phyloP scores from a whole-genome alignment of 1,140 invertebrate genomes.

The Drosophila parabipectinata region DNA sequence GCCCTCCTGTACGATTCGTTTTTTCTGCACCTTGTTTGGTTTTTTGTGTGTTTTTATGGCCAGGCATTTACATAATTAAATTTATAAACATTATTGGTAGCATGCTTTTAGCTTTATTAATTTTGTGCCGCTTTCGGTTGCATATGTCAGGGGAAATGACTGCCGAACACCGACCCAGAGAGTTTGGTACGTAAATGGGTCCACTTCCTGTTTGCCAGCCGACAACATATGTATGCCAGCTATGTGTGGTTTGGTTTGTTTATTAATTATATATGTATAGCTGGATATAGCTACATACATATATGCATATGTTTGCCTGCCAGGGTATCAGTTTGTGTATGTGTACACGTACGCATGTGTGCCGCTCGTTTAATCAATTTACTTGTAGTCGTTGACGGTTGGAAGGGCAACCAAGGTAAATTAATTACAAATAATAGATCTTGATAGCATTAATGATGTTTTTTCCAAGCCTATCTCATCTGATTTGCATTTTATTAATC shows the following conservation, averaged over 20 bases:
- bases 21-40: not conserved
- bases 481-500: not conserved
- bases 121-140: slow-evolving; percentile 59
- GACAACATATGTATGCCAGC: slow-evolving; percentile 30
- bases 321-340: not conserved
- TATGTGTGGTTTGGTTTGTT: slow-evolving; percentile 2
- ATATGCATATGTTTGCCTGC: slow-evolving; percentile 32
- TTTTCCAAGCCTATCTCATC: not conserved
- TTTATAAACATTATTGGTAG: slow-evolving; percentile 79
- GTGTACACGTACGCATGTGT: slow-evolving; percentile 1
- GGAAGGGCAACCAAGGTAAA: slow-evolving; percentile 20
- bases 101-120: slow-evolving; percentile 81
- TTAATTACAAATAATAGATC: slow-evolving; percentile 54
- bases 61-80: slow-evolving; percentile 79
- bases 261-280: slow-evolving; percentile 4
- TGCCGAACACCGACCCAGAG: slow-evolving; percentile 20
- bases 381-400: slow-evolving; percentile 34
- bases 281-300: slow-evolving; percentile 12
- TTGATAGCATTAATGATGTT: slow-evolving; percentile 14
- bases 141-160: slow-evolving; percentile 47
- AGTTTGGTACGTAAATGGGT: slow-evolving; percentile 7
- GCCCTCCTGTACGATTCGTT: not conserved
- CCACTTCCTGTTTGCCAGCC: slow-evolving; percentile 34
- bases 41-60: slow-evolving; percentile 66
- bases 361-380: slow-evolving; percentile 69